A percentile compares a stretch with the other conserved stretches of the same genome.
These are phyloP conservation scores for Eunapius fragilis DNA, from an alignment of 37 sponge, comb jelly and placozoan species.

Conservation along the genomic window DNA sequence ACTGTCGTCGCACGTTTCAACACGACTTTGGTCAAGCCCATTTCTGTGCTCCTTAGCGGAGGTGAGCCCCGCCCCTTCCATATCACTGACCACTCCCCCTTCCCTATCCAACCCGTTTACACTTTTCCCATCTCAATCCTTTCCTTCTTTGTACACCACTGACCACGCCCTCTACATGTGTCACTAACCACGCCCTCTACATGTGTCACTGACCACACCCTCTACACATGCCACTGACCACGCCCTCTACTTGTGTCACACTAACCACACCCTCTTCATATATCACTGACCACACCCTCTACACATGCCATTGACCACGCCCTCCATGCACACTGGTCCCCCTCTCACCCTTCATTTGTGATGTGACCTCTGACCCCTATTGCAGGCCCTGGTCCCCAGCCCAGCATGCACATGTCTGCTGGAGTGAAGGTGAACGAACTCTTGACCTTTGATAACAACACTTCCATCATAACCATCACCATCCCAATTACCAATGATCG, in stretches of 20 bases:
- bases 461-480: not conserved
- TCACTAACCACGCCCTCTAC: too few relatives aligned
- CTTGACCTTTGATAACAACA: not conserved
- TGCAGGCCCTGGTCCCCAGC: not conserved
- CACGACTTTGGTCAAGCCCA: too few relatives aligned
- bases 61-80: too few relatives aligned
- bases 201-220: not conserved
- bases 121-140: too few relatives aligned
- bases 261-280: not conserved
- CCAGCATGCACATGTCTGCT: not conserved
- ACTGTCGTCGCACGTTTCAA: too few relatives aligned
- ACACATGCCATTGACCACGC: not conserved
- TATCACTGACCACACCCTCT: not conserved
- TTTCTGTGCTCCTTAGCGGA: too few relatives aligned
- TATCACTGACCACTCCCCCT: too few relatives aligned
- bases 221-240: too few relatives aligned
- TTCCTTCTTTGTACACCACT: too few relatives aligned
- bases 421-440: not conserved
- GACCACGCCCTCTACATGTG: too few relatives aligned
- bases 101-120: too few relatives aligned
- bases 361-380: not conserved
- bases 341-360: not conserved
- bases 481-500: not conserved
- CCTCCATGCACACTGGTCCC: not conserved
- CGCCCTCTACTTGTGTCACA: too few relatives aligned